Evolutionary conservation across 2,888 invertebrate species (phyloP), one percentile per base, ranked within the genome.

Genomic region (Cephus rjabovi): DNA sequence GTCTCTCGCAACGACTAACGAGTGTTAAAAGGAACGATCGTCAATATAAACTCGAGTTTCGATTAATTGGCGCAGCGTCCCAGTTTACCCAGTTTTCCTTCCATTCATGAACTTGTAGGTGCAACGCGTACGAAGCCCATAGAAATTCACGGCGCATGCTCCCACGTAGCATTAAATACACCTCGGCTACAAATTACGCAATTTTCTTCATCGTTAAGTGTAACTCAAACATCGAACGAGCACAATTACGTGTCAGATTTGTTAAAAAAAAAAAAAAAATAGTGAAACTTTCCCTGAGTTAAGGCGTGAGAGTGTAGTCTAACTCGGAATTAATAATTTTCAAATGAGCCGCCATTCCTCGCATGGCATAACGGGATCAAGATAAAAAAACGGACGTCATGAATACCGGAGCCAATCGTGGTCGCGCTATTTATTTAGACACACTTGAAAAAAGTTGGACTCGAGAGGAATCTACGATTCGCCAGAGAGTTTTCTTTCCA

Each of bases 401-500:
- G 6, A 40, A 15, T 40, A 1, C 40, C 40, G 4, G 15, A 4
- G 12, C 40, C 40, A 40, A 40, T 40, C 40, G 40, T 40, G 15
- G 6, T 15, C 40, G 40, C 40, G 40, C 15, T 40, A 15, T 40
- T 40, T 40, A 15, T 40, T 40, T 15, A 40, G 40, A 15, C 6
- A 12, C 15, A 15, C 12, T 40, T 15, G 15, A 40, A 40, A 40
- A 15, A 40, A 15, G 15, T 40, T 15, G 4, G 15, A 40, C 40
- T 40, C 40, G 40, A 40, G 15, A 40, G 40, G 40, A 56, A 23
- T 23, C 40, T 56, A 56, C 40, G 80, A 76, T 80, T 80, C 79
- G 76, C 80, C 77, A 81, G 83, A 80, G 81, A 78, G 81, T 84
- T 80, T 82, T 81, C 83, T 23, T 80, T 82, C 81, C 84, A 85